These are phyloP conservation scores for Sphyrna mokarran DNA, from an alignment of 2,113 vertebrate genomes.

Conservation along the genomic window DNA sequence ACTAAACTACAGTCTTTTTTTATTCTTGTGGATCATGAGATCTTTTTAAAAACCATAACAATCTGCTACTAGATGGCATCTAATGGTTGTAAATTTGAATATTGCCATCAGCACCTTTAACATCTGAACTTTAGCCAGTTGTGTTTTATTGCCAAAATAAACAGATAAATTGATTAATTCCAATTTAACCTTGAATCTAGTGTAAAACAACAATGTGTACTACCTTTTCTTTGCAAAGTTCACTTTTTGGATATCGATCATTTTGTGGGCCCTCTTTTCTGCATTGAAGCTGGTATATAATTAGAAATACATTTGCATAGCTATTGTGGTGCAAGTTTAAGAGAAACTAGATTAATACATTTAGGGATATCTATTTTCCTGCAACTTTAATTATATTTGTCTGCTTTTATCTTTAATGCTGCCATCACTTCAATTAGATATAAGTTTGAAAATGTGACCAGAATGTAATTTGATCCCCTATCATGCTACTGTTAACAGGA, in stretches of 20 bases:
- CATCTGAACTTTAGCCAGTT: no score
- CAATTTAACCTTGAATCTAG: not conserved
- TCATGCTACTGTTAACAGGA: conserved; percentile 59
- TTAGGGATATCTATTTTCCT: not conserved
- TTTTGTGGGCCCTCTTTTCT: not conserved
- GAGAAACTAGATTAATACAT: not conserved
- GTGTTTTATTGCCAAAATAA: not conserved
- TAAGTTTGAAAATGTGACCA: not conserved
- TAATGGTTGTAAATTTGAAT: no score
- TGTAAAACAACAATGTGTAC: not conserved
- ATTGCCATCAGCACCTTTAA: no score
- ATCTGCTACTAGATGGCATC: not conserved
- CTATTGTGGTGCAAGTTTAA: not conserved
- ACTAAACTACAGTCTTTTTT: not conserved
- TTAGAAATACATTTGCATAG: not conserved
- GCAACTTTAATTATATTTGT: not conserved
- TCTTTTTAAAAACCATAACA: not conserved
- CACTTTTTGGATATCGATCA: not conserved
- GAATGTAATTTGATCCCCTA: not conserved
- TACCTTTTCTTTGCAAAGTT: not conserved
- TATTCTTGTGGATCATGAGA: not conserved
- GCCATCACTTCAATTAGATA: not conserved
- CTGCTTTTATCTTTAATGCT: not conserved
- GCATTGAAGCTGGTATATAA: not conserved
- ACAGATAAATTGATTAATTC: not conserved